Percentiles rank a stretch among this genome's conserved stretches.
These are phyloP conservation scores for Dexiosoma caninum DNA, from an alignment of 2,888 invertebrate genomes.

Conservation along the genomic window DNA sequence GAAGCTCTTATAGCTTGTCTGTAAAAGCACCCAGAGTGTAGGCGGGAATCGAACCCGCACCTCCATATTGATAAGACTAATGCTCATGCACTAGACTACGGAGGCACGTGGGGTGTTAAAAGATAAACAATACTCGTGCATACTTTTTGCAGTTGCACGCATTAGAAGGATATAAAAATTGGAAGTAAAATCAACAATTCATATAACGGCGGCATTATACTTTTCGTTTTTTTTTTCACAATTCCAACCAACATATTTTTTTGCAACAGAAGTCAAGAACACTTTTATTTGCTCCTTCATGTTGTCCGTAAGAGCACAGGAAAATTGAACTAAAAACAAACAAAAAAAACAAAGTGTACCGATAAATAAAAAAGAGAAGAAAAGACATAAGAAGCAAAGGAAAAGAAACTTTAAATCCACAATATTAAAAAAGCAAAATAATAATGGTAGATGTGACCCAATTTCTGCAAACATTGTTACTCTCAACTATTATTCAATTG, in stretches of 20 bases:
- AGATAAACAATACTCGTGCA: conserved; percentile 21
- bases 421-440: conserved; percentile 23
- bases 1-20: too few species aligned
- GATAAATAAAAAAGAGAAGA: not conserved
- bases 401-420: conserved; percentile 30
- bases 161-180: conserved; percentile 36
- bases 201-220: conserved; percentile 18
- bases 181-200: conserved; percentile 32
- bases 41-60: too few species aligned
- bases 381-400: not conserved
- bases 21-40: too few species aligned
- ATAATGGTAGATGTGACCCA: conserved; percentile 55
- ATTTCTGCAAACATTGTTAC: conserved; percentile 35
- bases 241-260: not conserved
- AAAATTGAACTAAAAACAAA: conserved; percentile 19
- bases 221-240: not conserved
- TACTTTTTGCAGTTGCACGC: conserved; percentile 20
- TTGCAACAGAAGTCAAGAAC: conserved; percentile 27
- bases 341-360: too few species aligned
- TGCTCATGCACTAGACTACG: too few species aligned
- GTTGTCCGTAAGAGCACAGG: not conserved
- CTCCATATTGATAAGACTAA: too few species aligned
- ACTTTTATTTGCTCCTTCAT: not conserved
- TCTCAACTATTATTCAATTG: conserved; percentile 44
- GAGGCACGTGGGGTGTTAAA: too few species aligned